Base-by-base conservation (phyloP, 2,888 invertebrate species). In the Aspidiotus rigidus region DNA sequence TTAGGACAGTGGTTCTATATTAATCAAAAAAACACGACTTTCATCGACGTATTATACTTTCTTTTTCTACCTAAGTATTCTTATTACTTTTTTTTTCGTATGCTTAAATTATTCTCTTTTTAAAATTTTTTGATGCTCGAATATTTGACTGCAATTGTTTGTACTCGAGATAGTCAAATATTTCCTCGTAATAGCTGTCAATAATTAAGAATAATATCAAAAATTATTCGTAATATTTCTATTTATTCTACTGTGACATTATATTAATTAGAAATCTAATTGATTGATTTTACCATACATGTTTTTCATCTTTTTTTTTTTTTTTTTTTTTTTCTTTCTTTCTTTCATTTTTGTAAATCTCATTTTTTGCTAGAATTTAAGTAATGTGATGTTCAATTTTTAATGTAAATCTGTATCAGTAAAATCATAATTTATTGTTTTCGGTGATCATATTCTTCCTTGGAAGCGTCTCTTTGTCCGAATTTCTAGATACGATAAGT, bases 331-430 rank as follows among this genome's bases (percentile, higher is more conserved):
- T 13, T 53, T 13, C 5, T 15, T 53, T 28, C 5, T 28, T 28
- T 28, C 5, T 5, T 28, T 16, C 28, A 1, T 16, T 57, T 57
- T 16, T 64, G 64, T 64, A 64, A 53, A 64, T 64, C 64, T 64
- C 54, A 39, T 64, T 17, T 39, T 53, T 53, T 53, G 13, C 15
- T 64, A 64, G 64, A 10, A 55, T n/a, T 41, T 64, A 64, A 64
- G 64, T 49, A 28, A 64, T 64, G 64, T 64, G 64, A 64, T 64
- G 64, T 64, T 55, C 54, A 55, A 55, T 64, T 55, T 64, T 55
- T 49, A 49, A 49, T 49, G 10, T 49, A 28, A 28, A 28, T 28
- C 28, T 28, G 28, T 28, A 28, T 28, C 28, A 28, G 28, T 28
- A 28, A 28, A 28, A 28, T 28, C 28, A 28, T 28, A 28, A 28